A percentile compares a stretch with the other conserved stretches of the same genome.
phyloP scores from a whole-genome alignment of 2,797 vertebrate species.

The Hydrolagus colliei region DNA sequence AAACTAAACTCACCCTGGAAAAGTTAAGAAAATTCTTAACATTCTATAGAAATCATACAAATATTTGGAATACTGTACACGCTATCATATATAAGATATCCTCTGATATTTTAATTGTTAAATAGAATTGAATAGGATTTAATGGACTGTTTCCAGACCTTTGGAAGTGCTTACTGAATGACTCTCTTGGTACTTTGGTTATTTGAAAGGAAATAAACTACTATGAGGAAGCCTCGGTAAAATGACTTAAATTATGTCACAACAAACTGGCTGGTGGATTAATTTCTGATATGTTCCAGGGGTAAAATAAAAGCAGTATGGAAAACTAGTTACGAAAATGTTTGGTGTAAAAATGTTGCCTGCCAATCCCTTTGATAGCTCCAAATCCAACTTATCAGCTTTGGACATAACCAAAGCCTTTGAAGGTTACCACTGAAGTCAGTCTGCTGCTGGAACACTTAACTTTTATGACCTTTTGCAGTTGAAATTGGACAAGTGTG shows the following conservation, averaged over 20 bases:
- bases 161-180: neutral
- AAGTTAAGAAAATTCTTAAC: neutral
- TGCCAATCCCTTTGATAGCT: constrained; percentile 58
- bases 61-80: too few species aligned
- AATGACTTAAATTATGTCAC: neutral
- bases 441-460: constrained; percentile 74
- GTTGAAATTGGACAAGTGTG: constrained; percentile 53
- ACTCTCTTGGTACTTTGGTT: neutral
- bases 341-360: constrained; percentile 9
- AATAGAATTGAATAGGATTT: neutral
- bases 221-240: neutral
- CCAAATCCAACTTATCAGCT: constrained; percentile 46
- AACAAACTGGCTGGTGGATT: neutral
- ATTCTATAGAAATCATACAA: too few species aligned
- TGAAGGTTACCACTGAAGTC: constrained; percentile 51
- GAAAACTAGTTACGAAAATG: constrained; percentile 32
- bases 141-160: neutral
- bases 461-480: constrained; percentile 65
- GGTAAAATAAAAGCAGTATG: neutral
- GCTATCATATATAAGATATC: neutral
- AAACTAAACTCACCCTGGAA: neutral
- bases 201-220: too few species aligned
- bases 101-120: neutral
- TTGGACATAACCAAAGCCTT: constrained; percentile 55
- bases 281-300: neutral